Percentiles rank a stretch among this genome's conserved stretches.
Conservation (phyloP, 2,113 vertebrate species). For the Charadrius vociferus region DNA sequence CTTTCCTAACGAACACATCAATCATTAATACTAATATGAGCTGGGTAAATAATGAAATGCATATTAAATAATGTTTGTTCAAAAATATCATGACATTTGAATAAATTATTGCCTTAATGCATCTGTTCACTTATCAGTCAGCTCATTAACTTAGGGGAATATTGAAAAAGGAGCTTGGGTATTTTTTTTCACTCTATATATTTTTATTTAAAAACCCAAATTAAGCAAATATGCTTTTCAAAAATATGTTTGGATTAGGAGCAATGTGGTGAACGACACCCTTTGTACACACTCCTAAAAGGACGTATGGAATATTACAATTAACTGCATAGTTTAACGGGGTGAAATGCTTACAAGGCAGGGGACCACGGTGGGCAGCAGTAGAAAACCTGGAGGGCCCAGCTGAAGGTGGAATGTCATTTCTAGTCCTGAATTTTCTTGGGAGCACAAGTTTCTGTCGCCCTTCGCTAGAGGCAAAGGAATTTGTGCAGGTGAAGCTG, state of each 20-base stretch:
- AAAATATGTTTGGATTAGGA: slow-evolving; percentile 27
- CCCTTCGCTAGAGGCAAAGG: background rate
- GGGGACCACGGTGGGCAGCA: background rate
- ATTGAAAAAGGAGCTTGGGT: slow-evolving; percentile 35
- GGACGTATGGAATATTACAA: background rate
- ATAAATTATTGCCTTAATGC: slow-evolving; percentile 61
- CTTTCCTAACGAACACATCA: slow-evolving; percentile 53
- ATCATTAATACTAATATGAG: slow-evolving; percentile 51
- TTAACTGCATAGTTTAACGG: background rate
- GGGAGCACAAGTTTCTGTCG: background rate
- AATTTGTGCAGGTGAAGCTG: background rate
- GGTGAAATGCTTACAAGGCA: background rate
- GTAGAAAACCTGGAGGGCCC: background rate
- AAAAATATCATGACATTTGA: slow-evolving; percentile 64
- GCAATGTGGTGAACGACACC: background rate
- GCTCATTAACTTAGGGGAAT: slow-evolving; percentile 54
- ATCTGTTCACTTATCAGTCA: slow-evolving; percentile 63
- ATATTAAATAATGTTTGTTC: slow-evolving; percentile 61
- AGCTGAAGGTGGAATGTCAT: background rate
- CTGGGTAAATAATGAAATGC: slow-evolving; percentile 49
- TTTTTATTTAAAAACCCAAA: slow-evolving; percentile 41
- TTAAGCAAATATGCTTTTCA: slow-evolving; percentile 43
- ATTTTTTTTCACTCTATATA: slow-evolving; percentile 45
- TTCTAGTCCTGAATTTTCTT: background rate
- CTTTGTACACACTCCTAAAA: background rate